phyloP scores from a whole-genome alignment of 2,888 invertebrate genomes.

The Drosophila koepferae region DNA sequence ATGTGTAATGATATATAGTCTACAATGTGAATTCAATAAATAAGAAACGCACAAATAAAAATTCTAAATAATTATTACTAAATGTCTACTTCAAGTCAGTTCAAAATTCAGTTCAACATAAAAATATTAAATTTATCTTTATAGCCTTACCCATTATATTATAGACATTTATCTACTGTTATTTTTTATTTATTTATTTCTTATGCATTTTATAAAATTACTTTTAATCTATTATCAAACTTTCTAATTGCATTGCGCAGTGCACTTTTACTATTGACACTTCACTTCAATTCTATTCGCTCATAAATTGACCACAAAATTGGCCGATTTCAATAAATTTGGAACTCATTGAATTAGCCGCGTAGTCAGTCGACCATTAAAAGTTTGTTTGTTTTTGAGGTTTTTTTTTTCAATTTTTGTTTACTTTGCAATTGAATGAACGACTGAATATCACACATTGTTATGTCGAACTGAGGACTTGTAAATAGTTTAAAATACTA shows the following conservation, averaged over 20 bases:
- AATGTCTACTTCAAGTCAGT: no score
- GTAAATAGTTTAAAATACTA: not conserved
- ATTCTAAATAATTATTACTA: no score
- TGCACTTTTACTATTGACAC: not conserved
- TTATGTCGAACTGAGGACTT: not conserved
- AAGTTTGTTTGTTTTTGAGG: not conserved
- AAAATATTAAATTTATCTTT: no score
- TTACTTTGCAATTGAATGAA: slow-evolving; percentile 1
- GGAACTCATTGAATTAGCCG: not conserved
- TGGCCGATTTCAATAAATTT: not conserved
- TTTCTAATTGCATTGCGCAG: not conserved
- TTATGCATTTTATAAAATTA: not conserved
- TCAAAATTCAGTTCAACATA: no score
- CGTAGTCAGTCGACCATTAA: not conserved
- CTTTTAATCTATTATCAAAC: not conserved
- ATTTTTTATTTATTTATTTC: no score
- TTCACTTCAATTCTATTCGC: not conserved
- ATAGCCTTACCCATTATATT: no score
- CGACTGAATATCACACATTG: not conserved
- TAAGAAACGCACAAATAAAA: no score
- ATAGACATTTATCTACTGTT: no score
- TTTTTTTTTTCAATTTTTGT: not conserved
- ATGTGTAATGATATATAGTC: no score
- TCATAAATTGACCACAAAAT: not conserved
- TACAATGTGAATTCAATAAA: no score